Evolutionary conservation across 2,888 invertebrate genomes (phyloP).

Genomic region (Exocentrus adspersus): DNA sequence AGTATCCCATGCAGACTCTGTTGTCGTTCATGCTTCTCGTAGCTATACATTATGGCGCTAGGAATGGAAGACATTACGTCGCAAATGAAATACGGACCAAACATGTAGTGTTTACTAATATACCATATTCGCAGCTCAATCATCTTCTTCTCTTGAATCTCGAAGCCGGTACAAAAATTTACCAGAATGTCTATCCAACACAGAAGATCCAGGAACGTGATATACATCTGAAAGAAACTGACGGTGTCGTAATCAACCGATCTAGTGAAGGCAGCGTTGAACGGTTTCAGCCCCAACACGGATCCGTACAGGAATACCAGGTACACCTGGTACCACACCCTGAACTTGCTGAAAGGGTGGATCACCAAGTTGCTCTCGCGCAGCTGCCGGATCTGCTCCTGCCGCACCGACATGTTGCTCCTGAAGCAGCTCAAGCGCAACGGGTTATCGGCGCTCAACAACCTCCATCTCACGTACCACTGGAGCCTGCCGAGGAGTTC

Average conservation of each 20-base stretch:
- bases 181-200: constrained; percentile 34
- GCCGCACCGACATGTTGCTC: constrained; percentile 37
- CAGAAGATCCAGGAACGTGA: constrained; percentile 23
- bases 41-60: constrained; percentile 9
- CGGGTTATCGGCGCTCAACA: not conserved
- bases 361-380: constrained; percentile 29
- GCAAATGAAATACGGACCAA: constrained; percentile 37
- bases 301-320: constrained; percentile 36
- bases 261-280: constrained; percentile 31
- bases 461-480: not conserved
- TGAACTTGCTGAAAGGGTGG: constrained; percentile 41
- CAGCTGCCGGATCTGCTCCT: constrained; percentile 40
- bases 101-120: constrained; percentile 37
- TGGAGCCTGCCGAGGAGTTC: not conserved
- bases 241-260: not conserved
- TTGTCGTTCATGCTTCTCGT: not conserved
- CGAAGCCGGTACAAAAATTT: constrained; percentile 41
- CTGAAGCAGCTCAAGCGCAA: constrained; percentile 25
- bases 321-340: constrained; percentile 36
- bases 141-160: not conserved
- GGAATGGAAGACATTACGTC: constrained; percentile 40
- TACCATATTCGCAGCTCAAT: constrained; percentile 31
- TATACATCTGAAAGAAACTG: not conserved
- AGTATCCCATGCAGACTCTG: not conserved
- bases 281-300: constrained; percentile 30